Base-by-base conservation (phyloP, 2,797 vertebrate genomes). In the Lemur catta region DNA sequence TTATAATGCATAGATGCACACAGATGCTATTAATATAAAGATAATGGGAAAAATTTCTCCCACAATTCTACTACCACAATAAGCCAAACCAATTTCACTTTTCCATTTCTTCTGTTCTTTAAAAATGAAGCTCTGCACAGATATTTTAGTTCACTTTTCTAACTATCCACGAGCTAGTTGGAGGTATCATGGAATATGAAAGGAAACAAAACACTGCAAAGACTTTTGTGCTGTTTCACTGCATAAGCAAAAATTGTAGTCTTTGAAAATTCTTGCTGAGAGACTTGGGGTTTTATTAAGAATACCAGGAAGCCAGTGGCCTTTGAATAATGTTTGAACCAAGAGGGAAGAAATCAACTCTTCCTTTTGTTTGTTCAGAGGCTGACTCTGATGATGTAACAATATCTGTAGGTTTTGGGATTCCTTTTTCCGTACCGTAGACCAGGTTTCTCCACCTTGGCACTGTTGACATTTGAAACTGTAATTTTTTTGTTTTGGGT, bases 241-340 rank as follows among this genome's bases (percentile, higher is more conserved):
- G 50, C 89, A 71, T 48, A 81, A 89, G 59, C 48, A 90, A 71
- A 95, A 97, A 95, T 63, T 93, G 72, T 93, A 86, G 61, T 91
- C 93, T 94, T 75, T 91, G 65, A 81, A 81, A 80, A 72, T 85
- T 85, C 61, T 92, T 97, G 33, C 76, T 76, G 61, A 88, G 88
- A 74, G 38, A 82, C 81, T 93, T 91, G 71, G 75, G 67, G 80
- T 91, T 86, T 95, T 95, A 89, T 94, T 94, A 93, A 93, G 75
- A 94, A 82, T 91, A 86, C 48, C 67, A 94, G 43, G 63, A 88
- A 94, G 48, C 48, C 57, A 76, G 28, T 84, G 57, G 65, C 67
- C 81, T 96, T 95, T 93, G 71, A 87, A 67, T 92, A 84, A 76
- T 55, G 71, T 89, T 79, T 93, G 72, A 78, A 78, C 61, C 30